Conservation (phyloP, 2,113 vertebrate species). For the Prolemur simus region DNA sequence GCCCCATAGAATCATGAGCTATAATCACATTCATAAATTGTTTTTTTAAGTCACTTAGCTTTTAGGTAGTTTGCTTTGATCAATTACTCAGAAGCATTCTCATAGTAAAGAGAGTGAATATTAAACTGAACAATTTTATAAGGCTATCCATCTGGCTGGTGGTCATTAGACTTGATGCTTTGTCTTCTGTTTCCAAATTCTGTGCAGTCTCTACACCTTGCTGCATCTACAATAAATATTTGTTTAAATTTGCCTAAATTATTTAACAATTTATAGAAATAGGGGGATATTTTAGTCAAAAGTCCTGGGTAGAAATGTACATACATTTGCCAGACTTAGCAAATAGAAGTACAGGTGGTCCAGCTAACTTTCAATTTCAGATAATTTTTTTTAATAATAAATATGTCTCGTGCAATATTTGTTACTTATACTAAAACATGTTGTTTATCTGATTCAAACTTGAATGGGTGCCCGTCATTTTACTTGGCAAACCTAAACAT, state of each 20-base stretch:
- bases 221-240: neutral
- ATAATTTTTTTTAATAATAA: neutral
- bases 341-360: neutral
- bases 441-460: neutral
- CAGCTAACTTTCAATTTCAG: neutral
- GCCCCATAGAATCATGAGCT: neutral
- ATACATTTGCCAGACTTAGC: neutral
- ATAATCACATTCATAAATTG: neutral
- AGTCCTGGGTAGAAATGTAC: neutral
- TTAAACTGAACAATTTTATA: neutral
- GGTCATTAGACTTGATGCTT: rapidly evolving
- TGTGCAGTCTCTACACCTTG: rapidly evolving
- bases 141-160: neutral
- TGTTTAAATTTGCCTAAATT: neutral
- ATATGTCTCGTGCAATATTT: neutral
- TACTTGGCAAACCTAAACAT: neutral
- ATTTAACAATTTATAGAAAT: neutral
- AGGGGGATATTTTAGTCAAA: neutral
- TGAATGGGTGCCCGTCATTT: neutral
- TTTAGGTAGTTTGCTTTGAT: neutral
- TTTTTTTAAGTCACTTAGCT: neutral
- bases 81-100: neutral
- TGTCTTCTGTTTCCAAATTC: neutral
- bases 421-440: neutral
- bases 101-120: neutral